A percentile compares a stretch with the other conserved stretches of the same genome.
Conservation (phyloP, 2,113 vertebrate genomes). For the Aldabrachelys gigantea region DNA sequence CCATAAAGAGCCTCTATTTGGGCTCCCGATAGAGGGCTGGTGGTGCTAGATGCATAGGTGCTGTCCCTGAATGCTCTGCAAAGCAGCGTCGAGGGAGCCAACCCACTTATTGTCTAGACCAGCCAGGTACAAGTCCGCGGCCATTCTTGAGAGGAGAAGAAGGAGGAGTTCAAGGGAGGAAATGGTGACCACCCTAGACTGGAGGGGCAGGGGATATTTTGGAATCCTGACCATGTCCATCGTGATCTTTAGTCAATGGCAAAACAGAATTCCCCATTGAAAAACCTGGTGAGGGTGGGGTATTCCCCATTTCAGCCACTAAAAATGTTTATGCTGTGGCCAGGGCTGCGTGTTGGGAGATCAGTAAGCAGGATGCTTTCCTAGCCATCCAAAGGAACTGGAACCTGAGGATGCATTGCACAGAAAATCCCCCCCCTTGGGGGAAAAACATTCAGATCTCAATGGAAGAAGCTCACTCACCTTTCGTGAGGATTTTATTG, state of each 20-base stretch:
- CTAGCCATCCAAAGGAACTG: neutral
- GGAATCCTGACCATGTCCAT: neutral
- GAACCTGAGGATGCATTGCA: neutral
- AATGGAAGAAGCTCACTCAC: neutral
- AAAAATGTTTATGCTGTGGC: neutral
- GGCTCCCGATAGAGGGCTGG: neutral
- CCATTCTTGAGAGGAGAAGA: neutral
- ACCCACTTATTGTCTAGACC: neutral
- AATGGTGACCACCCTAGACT: neutral
- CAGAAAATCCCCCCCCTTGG: neutral
- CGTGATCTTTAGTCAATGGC: neutral
- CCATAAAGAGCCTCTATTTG: neutral
- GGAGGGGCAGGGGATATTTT: neutral
- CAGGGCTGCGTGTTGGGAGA: neutral
- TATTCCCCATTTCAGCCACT: constrained; percentile 12
- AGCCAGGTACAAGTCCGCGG: neutral
- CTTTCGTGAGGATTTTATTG: constrained; percentile 52
- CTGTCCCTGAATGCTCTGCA: neutral
- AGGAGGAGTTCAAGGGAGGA: neutral
- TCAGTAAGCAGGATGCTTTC: neutral
- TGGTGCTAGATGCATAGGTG: neutral
- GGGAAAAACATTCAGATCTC: no score
- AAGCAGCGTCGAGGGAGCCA: neutral
- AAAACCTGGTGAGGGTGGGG: neutral
- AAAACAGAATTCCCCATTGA: neutral